Evolutionary conservation across 2,888 invertebrate genomes (phyloP).

Genomic region (Ophioninae sp.): DNA sequence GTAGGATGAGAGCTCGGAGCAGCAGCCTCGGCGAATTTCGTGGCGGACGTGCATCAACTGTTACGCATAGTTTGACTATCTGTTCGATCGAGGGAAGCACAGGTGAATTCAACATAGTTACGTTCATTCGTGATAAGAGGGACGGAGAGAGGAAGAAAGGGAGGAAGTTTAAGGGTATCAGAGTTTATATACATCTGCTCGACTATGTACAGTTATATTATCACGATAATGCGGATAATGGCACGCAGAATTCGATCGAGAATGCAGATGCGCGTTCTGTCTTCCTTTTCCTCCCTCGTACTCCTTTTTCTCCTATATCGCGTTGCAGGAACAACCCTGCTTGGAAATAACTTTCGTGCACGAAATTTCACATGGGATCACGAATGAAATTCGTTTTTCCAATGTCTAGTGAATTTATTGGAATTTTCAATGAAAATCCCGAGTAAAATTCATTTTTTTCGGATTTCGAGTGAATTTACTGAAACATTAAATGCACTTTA

Average conservation of each 20-base stretch:
- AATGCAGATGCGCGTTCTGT: conserved; percentile 28
- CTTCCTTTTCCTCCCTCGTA: not conserved
- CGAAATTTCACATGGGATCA: conserved; percentile 10
- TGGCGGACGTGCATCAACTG: conserved; percentile 45
- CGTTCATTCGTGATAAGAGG: not conserved
- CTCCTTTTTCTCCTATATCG: not conserved
- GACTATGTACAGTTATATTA: not conserved
- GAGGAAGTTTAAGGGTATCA: conserved; percentile 29
- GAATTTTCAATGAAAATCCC: too few relatives aligned
- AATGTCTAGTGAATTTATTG: too few relatives aligned
- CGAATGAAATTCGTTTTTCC: not conserved
- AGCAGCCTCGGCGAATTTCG: conserved; percentile 33
- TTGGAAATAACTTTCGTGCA: conserved; percentile 28
- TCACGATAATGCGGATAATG: conserved; percentile 44
- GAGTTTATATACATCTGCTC: too few relatives aligned
- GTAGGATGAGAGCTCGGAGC: conserved; percentile 4
- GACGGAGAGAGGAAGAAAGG: conserved; percentile 26
- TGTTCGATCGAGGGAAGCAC: conserved; percentile 49
- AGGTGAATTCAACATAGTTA: conserved; percentile 13
- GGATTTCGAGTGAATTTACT: too few relatives aligned
- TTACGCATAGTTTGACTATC: conserved; percentile 58
- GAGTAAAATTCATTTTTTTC: too few relatives aligned
- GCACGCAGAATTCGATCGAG: conserved; percentile 53
- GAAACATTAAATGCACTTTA: too few relatives aligned
- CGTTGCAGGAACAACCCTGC: conserved; percentile 8